Percentiles rank a stretch among this genome's conserved stretches.
phyloP scores from a whole-genome alignment of 2,888 invertebrate species.

The Lasioglossum figueresi region DNA sequence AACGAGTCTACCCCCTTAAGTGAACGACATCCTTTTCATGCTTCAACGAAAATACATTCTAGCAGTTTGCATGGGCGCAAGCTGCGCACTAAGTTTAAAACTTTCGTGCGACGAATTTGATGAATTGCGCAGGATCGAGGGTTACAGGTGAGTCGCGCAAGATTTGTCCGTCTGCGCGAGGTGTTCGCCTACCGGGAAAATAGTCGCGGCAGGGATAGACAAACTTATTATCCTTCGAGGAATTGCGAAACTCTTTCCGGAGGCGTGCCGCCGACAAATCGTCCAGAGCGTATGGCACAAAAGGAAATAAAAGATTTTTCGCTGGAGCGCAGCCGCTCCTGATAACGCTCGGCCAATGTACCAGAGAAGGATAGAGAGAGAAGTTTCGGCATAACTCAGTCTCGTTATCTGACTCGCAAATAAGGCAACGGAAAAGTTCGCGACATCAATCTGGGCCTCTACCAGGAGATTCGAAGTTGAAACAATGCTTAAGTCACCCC shows the following conservation, averaged over 20 bases:
- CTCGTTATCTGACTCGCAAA: slow-evolving; percentile 84
- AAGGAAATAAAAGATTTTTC: slow-evolving; percentile 77
- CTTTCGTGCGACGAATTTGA: not conserved
- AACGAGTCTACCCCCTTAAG: too few relatives aligned
- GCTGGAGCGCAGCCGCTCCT: slow-evolving; percentile 60
- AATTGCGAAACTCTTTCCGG: slow-evolving; percentile 54
- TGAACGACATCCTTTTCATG: not conserved
- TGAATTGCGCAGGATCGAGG: not conserved
- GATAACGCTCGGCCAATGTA: slow-evolving; percentile 67
- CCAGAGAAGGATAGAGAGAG: slow-evolving; percentile 55
- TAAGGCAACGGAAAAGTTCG: slow-evolving; percentile 84
- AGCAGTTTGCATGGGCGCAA: not conserved
- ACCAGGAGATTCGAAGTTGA: slow-evolving; percentile 83
- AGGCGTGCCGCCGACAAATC: slow-evolving; percentile 65
- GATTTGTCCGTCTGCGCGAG: not conserved
- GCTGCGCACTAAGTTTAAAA: not conserved
- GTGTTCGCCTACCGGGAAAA: not conserved
- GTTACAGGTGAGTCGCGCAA: not conserved
- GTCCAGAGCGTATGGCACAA: slow-evolving; percentile 56
- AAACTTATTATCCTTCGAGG: slow-evolving; percentile 61
- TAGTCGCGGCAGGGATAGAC: slow-evolving; percentile 21
- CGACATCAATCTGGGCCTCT: slow-evolving; percentile 83
- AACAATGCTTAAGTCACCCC: slow-evolving; percentile 83
- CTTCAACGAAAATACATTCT: not conserved
- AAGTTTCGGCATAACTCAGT: slow-evolving; percentile 83